A percentile compares a stretch with the other conserved stretches of the same genome.
Conservation (phyloP, 1,140 invertebrate species). For the Bombus turneri region DNA sequence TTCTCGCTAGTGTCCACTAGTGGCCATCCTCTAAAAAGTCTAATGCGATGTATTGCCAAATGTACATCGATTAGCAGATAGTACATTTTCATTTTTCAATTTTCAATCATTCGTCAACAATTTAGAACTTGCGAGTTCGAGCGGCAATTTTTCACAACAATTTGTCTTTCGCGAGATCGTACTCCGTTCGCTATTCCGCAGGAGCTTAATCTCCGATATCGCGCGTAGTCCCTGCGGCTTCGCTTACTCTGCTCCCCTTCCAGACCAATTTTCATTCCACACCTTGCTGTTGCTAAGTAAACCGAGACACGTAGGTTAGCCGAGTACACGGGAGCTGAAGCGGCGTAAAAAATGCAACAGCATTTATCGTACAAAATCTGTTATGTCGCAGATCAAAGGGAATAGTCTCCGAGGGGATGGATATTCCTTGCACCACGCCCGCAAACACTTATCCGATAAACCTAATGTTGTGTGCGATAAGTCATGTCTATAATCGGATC, state of each 20-base stretch:
- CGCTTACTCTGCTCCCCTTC: neutral
- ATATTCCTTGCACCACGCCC: slow-evolving; percentile 5
- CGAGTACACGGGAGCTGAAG: neutral
- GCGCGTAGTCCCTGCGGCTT: neutral
- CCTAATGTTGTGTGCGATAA: slow-evolving; percentile 16
- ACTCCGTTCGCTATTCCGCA: too few species aligned
- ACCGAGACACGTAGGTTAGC: slow-evolving; percentile 2
- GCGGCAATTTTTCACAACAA: too few species aligned
- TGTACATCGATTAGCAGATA: too few species aligned
- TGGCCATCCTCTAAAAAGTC: too few species aligned
- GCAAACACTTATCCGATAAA: neutral
- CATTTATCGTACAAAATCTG: slow-evolving; percentile 27
- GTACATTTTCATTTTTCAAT: too few species aligned
- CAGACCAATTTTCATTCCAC: slow-evolving; percentile 12
- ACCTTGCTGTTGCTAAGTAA: slow-evolving; percentile 21
- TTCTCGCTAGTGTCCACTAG: too few species aligned
- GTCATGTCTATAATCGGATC: slow-evolving; percentile 41
- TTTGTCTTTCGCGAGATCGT: too few species aligned
- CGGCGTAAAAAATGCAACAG: slow-evolving; percentile 43
- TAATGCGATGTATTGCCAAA: too few species aligned
- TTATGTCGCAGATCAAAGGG: neutral
- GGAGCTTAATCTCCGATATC: neutral
- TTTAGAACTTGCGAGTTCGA: too few species aligned
- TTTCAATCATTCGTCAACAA: too few species aligned
- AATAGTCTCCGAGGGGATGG: neutral